phyloP scores from a whole-genome alignment of 1,140 invertebrate species.

The Bombus difficillimus region DNA sequence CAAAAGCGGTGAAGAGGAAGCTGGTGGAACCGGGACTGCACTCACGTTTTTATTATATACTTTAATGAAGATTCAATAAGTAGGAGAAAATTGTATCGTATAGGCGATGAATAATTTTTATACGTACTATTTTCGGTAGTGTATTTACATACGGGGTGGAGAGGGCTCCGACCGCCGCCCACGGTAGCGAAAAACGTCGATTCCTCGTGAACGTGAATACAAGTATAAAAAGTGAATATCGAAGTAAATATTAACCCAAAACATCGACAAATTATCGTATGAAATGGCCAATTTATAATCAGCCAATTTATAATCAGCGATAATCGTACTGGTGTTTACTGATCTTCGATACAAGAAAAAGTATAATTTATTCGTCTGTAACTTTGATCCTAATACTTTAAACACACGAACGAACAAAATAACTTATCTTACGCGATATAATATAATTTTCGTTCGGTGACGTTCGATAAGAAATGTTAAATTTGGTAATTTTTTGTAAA shows the following conservation, averaged over 20 bases:
- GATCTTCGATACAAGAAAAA: background rate
- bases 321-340: background rate
- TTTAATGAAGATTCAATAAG: slow-evolving; percentile 65
- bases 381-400: background rate
- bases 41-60: slow-evolving; percentile 43
- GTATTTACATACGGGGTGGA: slow-evolving; percentile 58
- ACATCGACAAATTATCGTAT: background rate
- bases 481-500: background rate
- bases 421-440: background rate
- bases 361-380: background rate
- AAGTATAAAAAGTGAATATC: background rate
- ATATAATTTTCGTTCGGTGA: background rate
- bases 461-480: background rate
- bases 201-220: background rate
- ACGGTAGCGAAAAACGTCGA: slow-evolving; percentile 50
- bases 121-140: slow-evolving; percentile 33
- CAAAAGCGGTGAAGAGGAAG: slow-evolving; percentile 26
- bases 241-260: background rate
- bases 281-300: background rate
- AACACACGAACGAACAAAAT: background rate
- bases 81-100: slow-evolving; percentile 68
- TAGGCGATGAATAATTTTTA: slow-evolving; percentile 67
- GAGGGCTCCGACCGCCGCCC: slow-evolving; percentile 32
- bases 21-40: slow-evolving; percentile 22
- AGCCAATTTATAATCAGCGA: background rate